Percentiles rank a stretch among this genome's conserved stretches.
Evolutionary conservation across 2,888 invertebrate genomes (phyloP).

Genomic region (Shargacucullia verbasci): DNA sequence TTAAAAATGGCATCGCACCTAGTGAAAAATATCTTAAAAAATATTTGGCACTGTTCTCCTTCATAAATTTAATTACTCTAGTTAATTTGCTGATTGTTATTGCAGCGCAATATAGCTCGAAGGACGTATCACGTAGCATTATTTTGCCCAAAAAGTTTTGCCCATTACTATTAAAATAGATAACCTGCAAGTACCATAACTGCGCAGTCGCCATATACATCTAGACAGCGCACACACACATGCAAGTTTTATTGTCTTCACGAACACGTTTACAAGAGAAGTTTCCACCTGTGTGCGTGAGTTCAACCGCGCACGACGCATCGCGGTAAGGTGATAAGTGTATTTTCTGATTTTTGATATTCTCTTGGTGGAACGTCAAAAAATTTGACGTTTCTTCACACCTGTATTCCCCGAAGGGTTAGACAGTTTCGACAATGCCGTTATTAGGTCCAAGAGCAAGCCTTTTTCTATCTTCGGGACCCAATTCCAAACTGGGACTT

Average conservation of each 20-base stretch:
- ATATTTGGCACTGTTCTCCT: slow-evolving; percentile 2
- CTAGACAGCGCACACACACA: slow-evolving; percentile 68
- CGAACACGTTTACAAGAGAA: slow-evolving; percentile 53
- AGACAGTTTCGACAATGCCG: too few species aligned
- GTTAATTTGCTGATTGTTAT: background rate
- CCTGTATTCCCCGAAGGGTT: too few species aligned
- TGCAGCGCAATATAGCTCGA: slow-evolving; percentile 2
- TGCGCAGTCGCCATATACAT: slow-evolving; percentile 58
- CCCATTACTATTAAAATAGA: slow-evolving; percentile 40
- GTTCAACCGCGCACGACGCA: slow-evolving; percentile 71
- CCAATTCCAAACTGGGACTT: too few species aligned
- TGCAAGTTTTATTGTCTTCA: slow-evolving; percentile 71
- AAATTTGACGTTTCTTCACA: too few species aligned
- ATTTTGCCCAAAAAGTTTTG: slow-evolving; percentile 29
- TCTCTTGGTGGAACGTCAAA: too few species aligned
- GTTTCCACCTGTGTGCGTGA: slow-evolving; percentile 67
- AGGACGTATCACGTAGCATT: background rate
- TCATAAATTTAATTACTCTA: slow-evolving; percentile 2
- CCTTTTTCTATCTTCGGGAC: too few species aligned
- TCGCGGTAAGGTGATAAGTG: slow-evolving; percentile 67
- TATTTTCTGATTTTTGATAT: slow-evolving; percentile 56
- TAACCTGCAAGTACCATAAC: slow-evolving; percentile 63
- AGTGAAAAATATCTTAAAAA: slow-evolving; percentile 1
- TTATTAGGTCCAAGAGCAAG: too few species aligned
- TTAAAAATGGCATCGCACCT: slow-evolving; percentile 2